Evolutionary conservation across 2,888 invertebrate genomes (phyloP).

Genomic region (Hyposoter didymator): DNA sequence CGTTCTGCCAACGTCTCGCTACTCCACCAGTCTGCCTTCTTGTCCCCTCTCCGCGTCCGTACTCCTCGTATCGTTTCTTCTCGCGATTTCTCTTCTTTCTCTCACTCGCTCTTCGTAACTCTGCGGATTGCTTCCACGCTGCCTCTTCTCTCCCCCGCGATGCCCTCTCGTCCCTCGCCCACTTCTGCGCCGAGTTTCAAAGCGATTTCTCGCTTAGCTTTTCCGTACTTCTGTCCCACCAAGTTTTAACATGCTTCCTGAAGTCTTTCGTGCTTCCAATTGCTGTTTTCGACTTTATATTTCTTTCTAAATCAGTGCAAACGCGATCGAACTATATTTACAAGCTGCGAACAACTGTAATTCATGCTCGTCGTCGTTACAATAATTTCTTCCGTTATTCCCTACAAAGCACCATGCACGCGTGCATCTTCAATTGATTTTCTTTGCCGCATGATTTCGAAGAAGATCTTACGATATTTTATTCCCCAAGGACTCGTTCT

Average conservation of each 20-base stretch:
- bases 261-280: not conserved
- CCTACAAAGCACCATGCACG: not conserved
- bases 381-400: not conserved
- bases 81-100: constrained; percentile 12
- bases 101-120: constrained; percentile 11
- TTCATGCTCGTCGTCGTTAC: not conserved
- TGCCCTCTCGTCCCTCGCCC: not conserved
- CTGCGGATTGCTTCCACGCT: constrained; percentile 17
- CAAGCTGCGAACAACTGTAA: not conserved
- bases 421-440: not conserved
- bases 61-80: constrained; percentile 3
- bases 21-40: constrained; percentile 37
- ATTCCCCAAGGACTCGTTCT: not conserved
- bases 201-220: constrained; percentile 41
- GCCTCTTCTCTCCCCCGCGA: not conserved
- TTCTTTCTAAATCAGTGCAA: not conserved
- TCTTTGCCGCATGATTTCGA: not conserved
- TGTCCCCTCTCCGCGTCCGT: constrained; percentile 21
- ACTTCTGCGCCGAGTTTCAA: constrained; percentile 6
- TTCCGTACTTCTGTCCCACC: constrained; percentile 7
- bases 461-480: not conserved
- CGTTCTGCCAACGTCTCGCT: constrained; percentile 49
- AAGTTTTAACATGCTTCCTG: constrained; percentile 5
- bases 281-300: not conserved
- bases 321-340: not conserved